These are phyloP conservation scores for Fregata magnificens DNA, from an alignment of 2,113 vertebrate genomes.

Conservation along the genomic window DNA sequence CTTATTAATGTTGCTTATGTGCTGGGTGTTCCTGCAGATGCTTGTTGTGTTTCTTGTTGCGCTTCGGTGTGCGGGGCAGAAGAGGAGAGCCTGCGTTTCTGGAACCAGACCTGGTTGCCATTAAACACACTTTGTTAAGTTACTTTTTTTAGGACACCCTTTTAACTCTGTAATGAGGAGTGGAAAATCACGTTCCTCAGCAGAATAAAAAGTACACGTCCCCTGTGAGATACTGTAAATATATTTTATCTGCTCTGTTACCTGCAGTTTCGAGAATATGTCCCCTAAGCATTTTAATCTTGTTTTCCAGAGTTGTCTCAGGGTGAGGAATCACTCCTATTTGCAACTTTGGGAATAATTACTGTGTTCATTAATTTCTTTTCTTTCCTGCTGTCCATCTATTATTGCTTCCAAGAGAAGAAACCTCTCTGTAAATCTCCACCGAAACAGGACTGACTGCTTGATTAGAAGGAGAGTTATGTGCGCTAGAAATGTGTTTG, in stretches of 20 bases:
- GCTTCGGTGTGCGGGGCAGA: accelerated
- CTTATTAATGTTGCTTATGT: neutral
- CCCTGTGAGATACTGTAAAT: slow-evolving; percentile 68
- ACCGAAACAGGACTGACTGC: neutral
- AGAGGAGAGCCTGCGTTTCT: neutral
- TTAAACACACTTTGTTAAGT: neutral
- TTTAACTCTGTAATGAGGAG: slow-evolving; percentile 38
- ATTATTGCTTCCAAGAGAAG: slow-evolving; percentile 53
- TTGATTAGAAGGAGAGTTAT: slow-evolving; percentile 17
- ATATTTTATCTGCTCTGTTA: slow-evolving; percentile 67
- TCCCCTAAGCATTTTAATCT: slow-evolving; percentile 72
- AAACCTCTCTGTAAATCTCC: slow-evolving; percentile 34
- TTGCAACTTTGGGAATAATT: slow-evolving; percentile 71
- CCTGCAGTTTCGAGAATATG: slow-evolving; percentile 49
- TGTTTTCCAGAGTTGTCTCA: slow-evolving; percentile 71
- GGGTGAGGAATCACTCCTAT: slow-evolving; percentile 59
- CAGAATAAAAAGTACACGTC: slow-evolving; percentile 50
- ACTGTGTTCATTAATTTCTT: slow-evolving; percentile 68
- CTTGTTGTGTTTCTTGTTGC: accelerated
- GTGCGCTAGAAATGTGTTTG: neutral
- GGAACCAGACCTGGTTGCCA: neutral
- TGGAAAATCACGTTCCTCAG: slow-evolving; percentile 62
- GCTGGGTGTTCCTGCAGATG: neutral
- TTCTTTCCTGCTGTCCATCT: slow-evolving; percentile 54
- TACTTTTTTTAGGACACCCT: slow-evolving; percentile 23